Base-by-base conservation (phyloP, 1,140 invertebrate genomes). In the Drosophila albomicans region DNA sequence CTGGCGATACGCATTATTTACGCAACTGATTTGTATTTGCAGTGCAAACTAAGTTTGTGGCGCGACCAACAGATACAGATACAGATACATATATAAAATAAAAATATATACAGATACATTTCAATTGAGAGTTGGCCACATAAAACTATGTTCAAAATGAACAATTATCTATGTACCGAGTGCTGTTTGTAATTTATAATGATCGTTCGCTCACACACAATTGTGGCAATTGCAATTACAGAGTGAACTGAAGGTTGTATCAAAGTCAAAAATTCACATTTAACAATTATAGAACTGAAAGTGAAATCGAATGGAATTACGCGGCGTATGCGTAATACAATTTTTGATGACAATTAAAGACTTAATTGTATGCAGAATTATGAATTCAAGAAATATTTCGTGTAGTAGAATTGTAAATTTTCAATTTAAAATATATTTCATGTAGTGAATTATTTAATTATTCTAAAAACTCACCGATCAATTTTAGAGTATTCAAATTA, bases 11-110 rank as follows among this genome's bases (percentile, higher is more conserved):
- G 85, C 85, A 89, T 89, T 89, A 89, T 89, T 89, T 89, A 89
- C 85, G 78, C 85, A 89, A 89, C 85, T 89, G 85, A 89, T 89
- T 89, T 79, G 81, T 89, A 81, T 89, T 89, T 89, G 85, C 85
- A 89, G 62, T 89, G 85, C 78, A 85, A 89, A 89, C 68, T 74
- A 73, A 62, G 45, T 54, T 41, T 66, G 46, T 25, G 20, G 51
- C 28, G 35, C 10, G 46, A 51, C 49, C 54, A 3, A 25, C 7
- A 35, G 41, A 15, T 16, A 43, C 25, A 56, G 41, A 20, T 20
- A 20, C 20, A 25, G 3, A 25, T 25, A 25, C 20, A 25, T 4
- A 25, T 25, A 4, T 25, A 25, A 25, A 25, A 25, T 25, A 25
- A 25, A 25, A 3, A 25, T 4, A 35, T 28, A 15, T 16, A 43